Evolutionary conservation across 1,140 invertebrate species (phyloP).

Genomic region (Meloidogyne hapla): DNA sequence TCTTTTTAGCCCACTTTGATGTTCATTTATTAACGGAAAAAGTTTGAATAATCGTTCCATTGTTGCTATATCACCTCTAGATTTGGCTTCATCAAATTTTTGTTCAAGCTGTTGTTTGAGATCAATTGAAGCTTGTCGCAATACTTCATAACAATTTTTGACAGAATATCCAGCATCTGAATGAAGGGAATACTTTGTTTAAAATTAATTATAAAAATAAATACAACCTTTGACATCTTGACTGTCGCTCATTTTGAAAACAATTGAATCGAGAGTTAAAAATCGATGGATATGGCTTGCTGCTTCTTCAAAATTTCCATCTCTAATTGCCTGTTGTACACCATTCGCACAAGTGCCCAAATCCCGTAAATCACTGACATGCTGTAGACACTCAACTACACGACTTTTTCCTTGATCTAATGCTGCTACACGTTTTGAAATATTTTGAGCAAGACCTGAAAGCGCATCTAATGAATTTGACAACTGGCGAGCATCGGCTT

Average conservation of each 20-base stretch:
- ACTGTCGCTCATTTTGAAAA: conserved; percentile 72
- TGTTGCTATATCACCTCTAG: conserved; percentile 79
- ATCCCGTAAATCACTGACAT: conserved; percentile 93
- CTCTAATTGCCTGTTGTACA: conserved; percentile 83
- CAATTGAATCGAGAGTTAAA: conserved; percentile 86
- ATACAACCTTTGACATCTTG: conserved; percentile 70
- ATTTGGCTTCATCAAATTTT: conserved; percentile 87
- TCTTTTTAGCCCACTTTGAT: conserved; percentile 83
- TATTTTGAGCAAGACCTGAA: conserved; percentile 57
- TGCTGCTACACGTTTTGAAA: conserved; percentile 71
- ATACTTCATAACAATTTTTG: conserved; percentile 68
- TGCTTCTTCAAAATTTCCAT: conserved; percentile 79
- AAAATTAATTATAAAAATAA: conserved; percentile 9
- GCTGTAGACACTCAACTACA: conserved; percentile 87
- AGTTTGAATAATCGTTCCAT: conserved; percentile 96
- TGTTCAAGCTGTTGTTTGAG: conserved; percentile 75
- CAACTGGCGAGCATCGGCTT: conserved; percentile 46
- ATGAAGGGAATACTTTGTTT: too few relatives aligned
- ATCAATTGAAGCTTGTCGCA: conserved; percentile 81
- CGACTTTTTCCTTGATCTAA: conserved; percentile 88
- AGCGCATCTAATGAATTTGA: conserved; percentile 49
- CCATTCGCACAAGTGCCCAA: conserved; percentile 91
- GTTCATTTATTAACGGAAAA: conserved; percentile 88
- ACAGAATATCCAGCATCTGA: conserved; percentile 55
- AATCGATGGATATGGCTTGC: conserved; percentile 91